Conservation (phyloP, 2,797 vertebrate genomes). For the Alexandromys oeconomus region DNA sequence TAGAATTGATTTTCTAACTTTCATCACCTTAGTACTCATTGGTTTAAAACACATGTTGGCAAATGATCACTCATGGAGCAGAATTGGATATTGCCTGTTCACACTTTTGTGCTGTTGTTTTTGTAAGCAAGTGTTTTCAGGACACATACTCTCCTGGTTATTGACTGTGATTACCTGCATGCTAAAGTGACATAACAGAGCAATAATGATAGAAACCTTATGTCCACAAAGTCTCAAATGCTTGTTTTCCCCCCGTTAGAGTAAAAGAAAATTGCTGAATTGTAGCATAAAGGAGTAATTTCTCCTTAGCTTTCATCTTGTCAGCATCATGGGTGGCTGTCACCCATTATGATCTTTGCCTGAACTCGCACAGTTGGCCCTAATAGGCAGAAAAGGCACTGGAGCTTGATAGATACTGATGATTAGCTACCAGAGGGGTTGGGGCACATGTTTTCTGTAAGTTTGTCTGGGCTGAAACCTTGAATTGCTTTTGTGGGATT, state of each 20-base stretch:
- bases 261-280: neutral
- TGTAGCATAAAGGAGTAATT: neutral
- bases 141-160: neutral
- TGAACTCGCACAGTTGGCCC: neutral
- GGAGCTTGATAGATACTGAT: neutral
- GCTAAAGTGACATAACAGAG: neutral
- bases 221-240: neutral
- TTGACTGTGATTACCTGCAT: neutral
- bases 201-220: neutral
- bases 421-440: neutral
- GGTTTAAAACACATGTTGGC: neutral
- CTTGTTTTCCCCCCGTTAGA: neutral
- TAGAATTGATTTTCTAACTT: neutral
- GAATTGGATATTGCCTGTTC: neutral
- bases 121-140: neutral
- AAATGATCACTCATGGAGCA: neutral
- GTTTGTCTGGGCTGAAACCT: neutral
- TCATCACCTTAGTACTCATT: neutral
- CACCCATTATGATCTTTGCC: neutral
- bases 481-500: accelerated
- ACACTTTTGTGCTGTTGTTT: neutral
- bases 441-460: neutral
- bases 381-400: accelerated
- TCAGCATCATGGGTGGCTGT: neutral
- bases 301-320: neutral